phyloP scores from a whole-genome alignment of 2,888 invertebrate species.

The Sturmia bella region DNA sequence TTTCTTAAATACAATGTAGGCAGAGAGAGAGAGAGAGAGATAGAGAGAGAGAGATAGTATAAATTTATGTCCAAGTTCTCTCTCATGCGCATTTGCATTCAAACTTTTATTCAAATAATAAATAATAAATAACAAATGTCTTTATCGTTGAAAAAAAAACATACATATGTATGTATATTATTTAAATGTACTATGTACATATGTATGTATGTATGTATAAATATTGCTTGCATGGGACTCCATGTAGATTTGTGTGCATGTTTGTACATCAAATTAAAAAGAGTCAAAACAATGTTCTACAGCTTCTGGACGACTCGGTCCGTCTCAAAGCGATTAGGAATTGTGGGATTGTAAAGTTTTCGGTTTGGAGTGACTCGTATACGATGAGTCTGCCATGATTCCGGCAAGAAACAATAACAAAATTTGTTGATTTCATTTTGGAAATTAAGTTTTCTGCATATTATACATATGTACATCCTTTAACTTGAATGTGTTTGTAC shows the following conservation, averaged over 20 bases:
- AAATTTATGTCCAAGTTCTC: slow-evolving; percentile 15
- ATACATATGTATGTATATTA: neutral
- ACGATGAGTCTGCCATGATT: too few relatives aligned
- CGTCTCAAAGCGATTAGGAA: too few relatives aligned
- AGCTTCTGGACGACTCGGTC: too few relatives aligned
- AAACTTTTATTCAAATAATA: slow-evolving; percentile 70
- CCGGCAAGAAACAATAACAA: too few relatives aligned
- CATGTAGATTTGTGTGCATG: neutral
- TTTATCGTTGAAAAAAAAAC: slow-evolving; percentile 44
- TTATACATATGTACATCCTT: too few relatives aligned
- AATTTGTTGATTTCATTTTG: too few relatives aligned
- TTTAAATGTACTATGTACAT: too few relatives aligned
- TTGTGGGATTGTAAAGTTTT: too few relatives aligned
- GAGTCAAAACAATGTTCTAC: neutral
- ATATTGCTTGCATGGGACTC: neutral
- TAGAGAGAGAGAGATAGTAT: neutral
- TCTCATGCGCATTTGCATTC: slow-evolving; percentile 79
- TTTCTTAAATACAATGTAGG: neutral
- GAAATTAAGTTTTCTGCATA: too few relatives aligned
- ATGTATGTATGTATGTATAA: too few relatives aligned
- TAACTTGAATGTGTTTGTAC: too few relatives aligned
- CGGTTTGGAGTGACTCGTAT: too few relatives aligned
- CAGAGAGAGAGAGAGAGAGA: neutral
- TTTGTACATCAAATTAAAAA: slow-evolving; percentile 7
- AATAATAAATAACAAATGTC: slow-evolving; percentile 53